Conservation (phyloP, 2,797 vertebrate species). For the Dendrocincla fuliginosa region DNA sequence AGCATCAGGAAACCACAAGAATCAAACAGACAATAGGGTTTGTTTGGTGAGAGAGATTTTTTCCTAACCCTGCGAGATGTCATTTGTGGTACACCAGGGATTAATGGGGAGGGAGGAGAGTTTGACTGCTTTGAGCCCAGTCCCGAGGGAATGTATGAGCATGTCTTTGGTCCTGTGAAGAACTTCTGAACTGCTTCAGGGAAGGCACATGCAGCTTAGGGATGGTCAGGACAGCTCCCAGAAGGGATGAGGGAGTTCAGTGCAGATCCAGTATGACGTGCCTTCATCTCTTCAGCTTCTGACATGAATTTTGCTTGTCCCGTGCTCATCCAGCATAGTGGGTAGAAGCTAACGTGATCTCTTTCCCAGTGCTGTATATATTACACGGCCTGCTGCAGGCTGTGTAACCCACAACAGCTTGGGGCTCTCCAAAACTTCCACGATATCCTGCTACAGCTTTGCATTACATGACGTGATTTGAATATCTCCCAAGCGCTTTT, state of each 20-base stretch:
- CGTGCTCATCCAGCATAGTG: background rate
- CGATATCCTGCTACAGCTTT: background rate
- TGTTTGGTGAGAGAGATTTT: background rate
- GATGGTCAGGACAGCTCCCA: background rate
- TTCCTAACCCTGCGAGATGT: background rate
- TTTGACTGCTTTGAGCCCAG: background rate
- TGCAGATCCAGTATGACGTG: background rate
- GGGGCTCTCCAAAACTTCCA: background rate
- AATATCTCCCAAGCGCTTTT: background rate
- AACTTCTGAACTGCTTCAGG: background rate
- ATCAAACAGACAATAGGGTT: constrained; percentile 15
- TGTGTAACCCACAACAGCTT: background rate
- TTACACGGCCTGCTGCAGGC: background rate
- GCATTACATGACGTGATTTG: background rate
- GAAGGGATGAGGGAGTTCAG: background rate
- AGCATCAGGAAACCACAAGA: constrained; percentile 8
- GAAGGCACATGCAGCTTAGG: background rate
- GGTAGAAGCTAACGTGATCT: background rate
- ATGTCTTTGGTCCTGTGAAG: background rate
- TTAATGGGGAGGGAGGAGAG: background rate
- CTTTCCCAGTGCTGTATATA: background rate
- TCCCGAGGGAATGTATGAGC: background rate
- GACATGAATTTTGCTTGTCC: background rate
- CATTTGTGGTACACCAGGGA: background rate
- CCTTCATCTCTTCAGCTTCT: background rate